These are phyloP conservation scores for Aphelenchoides fujianensis DNA, from an alignment of 1,140 invertebrate genomes.

Conservation along the genomic window DNA sequence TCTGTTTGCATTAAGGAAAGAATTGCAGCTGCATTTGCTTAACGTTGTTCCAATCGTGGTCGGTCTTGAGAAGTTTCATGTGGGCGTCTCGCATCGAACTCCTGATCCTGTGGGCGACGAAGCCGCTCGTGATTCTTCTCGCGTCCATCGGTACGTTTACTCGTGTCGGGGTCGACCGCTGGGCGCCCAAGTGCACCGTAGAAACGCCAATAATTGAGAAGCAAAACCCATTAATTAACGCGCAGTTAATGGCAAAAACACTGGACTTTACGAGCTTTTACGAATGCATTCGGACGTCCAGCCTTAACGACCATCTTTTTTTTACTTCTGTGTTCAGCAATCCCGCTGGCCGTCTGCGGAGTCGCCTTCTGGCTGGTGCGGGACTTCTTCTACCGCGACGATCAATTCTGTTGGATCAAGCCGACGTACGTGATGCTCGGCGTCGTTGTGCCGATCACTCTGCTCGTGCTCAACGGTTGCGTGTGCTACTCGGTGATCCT, in stretches of 20 bases:
- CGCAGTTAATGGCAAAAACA: too few species aligned
- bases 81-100: constrained; percentile 10
- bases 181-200: too few species aligned
- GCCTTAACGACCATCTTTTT: too few species aligned
- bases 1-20: constrained; percentile 9
- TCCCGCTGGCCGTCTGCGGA: not conserved
- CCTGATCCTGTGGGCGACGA: constrained; percentile 5
- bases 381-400: constrained; percentile 18
- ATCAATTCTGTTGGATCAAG: constrained; percentile 21
- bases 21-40: constrained; percentile 23
- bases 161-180: too few species aligned
- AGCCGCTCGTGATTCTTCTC: constrained; percentile 4
- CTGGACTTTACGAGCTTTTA: too few species aligned
- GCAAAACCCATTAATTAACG: too few species aligned
- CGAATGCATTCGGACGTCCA: too few species aligned
- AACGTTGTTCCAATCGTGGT: constrained; percentile 18
- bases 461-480: not conserved
- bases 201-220: too few species aligned
- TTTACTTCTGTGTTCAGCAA: too few species aligned
- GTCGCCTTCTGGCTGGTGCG: not conserved
- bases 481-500: constrained; percentile 14
- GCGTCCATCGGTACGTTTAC: constrained; percentile 7
- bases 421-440: constrained; percentile 13
- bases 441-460: constrained; percentile 14
- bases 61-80: constrained; percentile 6